phyloP scores from a whole-genome alignment of 2,113 vertebrate species.

The Tapirus terrestris region DNA sequence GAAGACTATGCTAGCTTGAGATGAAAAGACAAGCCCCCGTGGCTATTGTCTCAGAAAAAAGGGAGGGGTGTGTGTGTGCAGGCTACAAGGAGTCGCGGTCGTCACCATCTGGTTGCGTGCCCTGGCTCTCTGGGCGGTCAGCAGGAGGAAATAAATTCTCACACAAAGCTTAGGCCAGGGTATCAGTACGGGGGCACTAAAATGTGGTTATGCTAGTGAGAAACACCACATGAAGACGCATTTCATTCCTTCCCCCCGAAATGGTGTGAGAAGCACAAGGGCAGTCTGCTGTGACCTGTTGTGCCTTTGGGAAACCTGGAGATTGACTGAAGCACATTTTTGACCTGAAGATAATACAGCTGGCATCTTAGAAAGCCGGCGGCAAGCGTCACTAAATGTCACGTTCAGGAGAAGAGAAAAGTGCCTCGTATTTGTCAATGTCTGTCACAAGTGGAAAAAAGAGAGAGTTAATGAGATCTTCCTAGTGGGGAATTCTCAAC shows the following conservation, averaged over 20 bases:
- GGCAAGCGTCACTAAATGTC: conserved; percentile 19
- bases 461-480: background rate
- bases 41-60: background rate
- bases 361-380: background rate
- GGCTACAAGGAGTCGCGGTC: background rate
- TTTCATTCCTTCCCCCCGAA: background rate
- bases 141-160: background rate
- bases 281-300: background rate
- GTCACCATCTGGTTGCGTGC: no score
- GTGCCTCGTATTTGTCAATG: background rate
- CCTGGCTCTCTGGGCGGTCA: background rate
- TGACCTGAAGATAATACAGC: background rate
- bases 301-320: background rate
- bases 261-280: background rate
- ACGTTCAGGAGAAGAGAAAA: conserved; percentile 17
- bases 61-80: fast-evolving
- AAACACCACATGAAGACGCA: background rate
- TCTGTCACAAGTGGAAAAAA: background rate
- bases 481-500: background rate
- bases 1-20: background rate
- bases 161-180: background rate
- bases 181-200: background rate
- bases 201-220: background rate
- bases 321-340: background rate
- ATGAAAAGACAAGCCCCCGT: background rate